Evolutionary conservation across 2,888 invertebrate genomes (phyloP).

Genomic region (Piscicola geometra): DNA sequence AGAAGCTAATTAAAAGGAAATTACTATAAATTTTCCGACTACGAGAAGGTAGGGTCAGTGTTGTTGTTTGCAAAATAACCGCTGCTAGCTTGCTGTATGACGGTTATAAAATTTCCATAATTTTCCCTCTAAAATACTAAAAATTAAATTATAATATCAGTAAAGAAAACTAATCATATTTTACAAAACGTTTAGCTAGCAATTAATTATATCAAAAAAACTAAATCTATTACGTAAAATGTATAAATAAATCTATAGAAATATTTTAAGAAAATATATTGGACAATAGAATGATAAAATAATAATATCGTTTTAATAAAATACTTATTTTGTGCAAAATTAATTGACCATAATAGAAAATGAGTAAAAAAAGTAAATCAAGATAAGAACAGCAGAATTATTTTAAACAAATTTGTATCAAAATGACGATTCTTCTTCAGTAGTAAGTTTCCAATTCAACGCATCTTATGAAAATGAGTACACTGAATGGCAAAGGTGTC

Average conservation of each 20-base stretch:
- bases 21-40: not conserved
- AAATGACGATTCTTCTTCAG: conserved; percentile 35
- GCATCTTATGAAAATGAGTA: conserved; percentile 45
- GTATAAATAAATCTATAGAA: too few species aligned
- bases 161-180: not conserved
- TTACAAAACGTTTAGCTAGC: not conserved
- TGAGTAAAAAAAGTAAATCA: not conserved
- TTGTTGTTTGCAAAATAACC: conserved; percentile 11
- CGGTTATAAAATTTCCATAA: conserved; percentile 12
- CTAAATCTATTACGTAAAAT: too few species aligned
- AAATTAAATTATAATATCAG: not conserved
- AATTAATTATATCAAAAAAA: conserved; percentile 1
- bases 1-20: conserved; percentile 6
- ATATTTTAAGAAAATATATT: too few species aligned
- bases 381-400: too few species aligned
- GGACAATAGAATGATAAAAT: too few species aligned
- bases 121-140: not conserved
- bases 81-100: conserved; percentile 14
- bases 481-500: conserved; percentile 43
- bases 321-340: too few species aligned
- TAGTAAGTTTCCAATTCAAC: conserved; percentile 46
- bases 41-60: conserved; percentile 11
- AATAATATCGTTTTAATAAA: too few species aligned
- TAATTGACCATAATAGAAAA: too few species aligned
- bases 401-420: too few species aligned